These are phyloP conservation scores for Ciconia maguari DNA, from an alignment of 2,113 vertebrate genomes.

Conservation along the genomic window DNA sequence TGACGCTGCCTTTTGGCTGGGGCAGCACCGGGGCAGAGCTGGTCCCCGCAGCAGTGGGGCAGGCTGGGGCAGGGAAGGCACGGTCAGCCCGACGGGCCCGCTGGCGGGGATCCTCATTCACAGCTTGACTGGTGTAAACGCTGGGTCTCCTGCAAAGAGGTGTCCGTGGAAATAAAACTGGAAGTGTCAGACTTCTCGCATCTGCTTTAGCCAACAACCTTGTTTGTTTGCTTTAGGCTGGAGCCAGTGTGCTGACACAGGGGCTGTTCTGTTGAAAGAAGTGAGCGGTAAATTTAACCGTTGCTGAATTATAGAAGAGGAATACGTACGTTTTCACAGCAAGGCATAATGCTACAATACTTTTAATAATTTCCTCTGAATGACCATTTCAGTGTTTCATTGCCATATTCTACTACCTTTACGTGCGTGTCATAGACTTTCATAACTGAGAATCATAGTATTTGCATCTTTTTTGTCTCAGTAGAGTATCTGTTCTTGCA, in stretches of 20 bases:
- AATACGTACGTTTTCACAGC: neutral
- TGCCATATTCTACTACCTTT: neutral
- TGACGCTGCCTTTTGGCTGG: neutral
- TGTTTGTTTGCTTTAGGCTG: neutral
- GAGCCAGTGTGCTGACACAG: neutral
- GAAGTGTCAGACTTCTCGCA: neutral
- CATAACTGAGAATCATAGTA: neutral
- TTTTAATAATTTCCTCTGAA: neutral
- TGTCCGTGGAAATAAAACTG: neutral
- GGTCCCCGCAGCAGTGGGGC: rapidly evolving
- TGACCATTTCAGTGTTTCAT: neutral
- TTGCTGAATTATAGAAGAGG: neutral
- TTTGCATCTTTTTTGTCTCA: neutral
- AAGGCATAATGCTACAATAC: neutral
- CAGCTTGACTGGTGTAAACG: neutral
- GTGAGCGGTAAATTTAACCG: neutral
- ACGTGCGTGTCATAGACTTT: neutral
- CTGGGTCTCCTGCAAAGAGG: neutral
- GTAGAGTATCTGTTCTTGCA: neutral
- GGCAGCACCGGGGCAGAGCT: neutral
- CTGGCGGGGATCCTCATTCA: neutral
- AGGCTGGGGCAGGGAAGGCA: too few species aligned
- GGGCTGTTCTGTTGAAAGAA: neutral
- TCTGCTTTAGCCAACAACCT: neutral
- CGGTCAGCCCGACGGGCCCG: rapidly evolving